Conservation (phyloP, 2,888 invertebrate species). For the Catocala sponsa region DNA sequence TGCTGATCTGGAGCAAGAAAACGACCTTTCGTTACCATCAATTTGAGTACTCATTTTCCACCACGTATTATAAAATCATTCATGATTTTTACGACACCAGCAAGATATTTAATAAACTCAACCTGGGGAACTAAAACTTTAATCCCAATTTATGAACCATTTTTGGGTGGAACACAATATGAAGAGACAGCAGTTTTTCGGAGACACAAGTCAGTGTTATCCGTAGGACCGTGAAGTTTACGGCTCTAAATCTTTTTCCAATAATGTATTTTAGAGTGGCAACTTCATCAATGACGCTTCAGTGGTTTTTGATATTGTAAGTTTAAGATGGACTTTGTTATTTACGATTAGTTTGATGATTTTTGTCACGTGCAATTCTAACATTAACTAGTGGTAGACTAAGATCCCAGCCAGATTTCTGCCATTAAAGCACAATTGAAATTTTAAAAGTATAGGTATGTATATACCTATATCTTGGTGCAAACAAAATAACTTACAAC, state of each 20-base stretch:
- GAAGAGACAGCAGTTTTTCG: constrained; percentile 30
- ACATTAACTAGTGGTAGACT: no score
- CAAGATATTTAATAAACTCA: not conserved
- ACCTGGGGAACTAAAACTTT: constrained; percentile 4
- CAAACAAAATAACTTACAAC: no score
- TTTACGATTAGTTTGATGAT: not conserved
- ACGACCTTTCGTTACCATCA: no score
- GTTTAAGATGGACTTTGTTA: not conserved
- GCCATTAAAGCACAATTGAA: no score
- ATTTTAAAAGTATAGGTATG: no score
- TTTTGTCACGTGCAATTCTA: not conserved
- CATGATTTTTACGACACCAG: not conserved
- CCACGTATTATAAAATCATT: no score
- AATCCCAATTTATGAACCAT: constrained; percentile 5
- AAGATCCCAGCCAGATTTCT: no score
- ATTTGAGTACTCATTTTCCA: no score
- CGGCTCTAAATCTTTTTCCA: constrained; percentile 46
- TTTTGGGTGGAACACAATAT: constrained; percentile 20
- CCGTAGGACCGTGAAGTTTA: constrained; percentile 37
- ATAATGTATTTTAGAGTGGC: constrained; percentile 40
- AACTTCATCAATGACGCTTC: constrained; percentile 32
- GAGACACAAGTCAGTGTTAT: constrained; percentile 33
- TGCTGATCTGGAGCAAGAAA: no score
- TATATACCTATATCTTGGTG: no score
- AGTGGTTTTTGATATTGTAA: constrained; percentile 13